These are phyloP conservation scores for Grammomys surdaster DNA, from an alignment of 2,113 vertebrate species.

Conservation along the genomic window DNA sequence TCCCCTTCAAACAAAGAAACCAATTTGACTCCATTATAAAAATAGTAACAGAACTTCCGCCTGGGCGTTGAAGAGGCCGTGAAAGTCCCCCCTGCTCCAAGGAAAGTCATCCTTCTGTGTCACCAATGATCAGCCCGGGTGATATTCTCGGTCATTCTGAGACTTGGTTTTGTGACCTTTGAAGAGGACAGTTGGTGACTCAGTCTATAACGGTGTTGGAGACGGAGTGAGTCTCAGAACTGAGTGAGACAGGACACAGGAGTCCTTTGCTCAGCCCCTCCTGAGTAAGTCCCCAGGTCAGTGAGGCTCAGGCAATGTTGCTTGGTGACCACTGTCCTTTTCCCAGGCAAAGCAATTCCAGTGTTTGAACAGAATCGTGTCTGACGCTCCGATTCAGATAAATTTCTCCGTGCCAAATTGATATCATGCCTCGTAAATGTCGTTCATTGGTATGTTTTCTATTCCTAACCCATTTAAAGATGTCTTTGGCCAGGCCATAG, in stretches of 20 bases:
- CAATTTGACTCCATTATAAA: background rate
- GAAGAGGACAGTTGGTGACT: fast-evolving
- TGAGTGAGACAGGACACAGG: background rate
- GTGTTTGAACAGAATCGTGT: background rate
- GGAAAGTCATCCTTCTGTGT: background rate
- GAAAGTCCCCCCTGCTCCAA: fast-evolving
- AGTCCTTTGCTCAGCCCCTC: background rate
- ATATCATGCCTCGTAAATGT: fast-evolving
- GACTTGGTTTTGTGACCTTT: background rate
- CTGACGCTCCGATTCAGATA: background rate
- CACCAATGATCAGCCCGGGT: fast-evolving
- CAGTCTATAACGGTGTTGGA: fast-evolving
- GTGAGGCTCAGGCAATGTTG: background rate
- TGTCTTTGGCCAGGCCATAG: fast-evolving
- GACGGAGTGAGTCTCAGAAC: fast-evolving
- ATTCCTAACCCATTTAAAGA: background rate
- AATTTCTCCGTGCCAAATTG: fast-evolving
- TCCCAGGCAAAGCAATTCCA: background rate
- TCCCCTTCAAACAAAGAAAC: background rate
- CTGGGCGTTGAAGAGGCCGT: background rate
- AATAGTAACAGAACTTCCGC: background rate
- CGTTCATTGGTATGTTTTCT: too few relatives aligned
- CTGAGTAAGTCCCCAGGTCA: background rate
- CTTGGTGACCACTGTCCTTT: fast-evolving
- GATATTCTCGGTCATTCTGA: fast-evolving